Base-by-base conservation (phyloP, 2,113 vertebrate species). In the Astatoreochromis straeleni region DNA sequence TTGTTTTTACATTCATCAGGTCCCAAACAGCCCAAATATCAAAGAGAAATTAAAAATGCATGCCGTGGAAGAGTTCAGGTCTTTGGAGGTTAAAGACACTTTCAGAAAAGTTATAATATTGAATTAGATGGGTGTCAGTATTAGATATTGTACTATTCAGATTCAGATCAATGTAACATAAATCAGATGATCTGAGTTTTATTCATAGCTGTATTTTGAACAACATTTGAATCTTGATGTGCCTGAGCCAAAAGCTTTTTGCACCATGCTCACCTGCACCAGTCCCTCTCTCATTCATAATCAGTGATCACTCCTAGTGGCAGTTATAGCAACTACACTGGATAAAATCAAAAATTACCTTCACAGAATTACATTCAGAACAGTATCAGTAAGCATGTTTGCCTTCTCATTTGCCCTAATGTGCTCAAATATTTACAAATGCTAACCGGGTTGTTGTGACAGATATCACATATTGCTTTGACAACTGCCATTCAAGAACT, bases 1-100 rank as follows among this genome's bases (percentile, higher is more conserved):
- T 13, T 55, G 54, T 26, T 26, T 55, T 55, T 55, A 26, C 11
- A 55, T 26, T 55, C 2, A 55, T 55, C 11, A 13, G 54, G 54
- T 55, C 1, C 0, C 21, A 55, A 55, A 0, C 54, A 55, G 21
- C 21, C 53, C 2, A 55, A 55, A 55, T 55, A 55, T 26, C 11
- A 13, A 7, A 55, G 54, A 26, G 6, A 55, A 55, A 55, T 55
- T 13, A 55, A 55, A 55, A 55, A 26, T 3, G 11, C 54, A 13
- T 55, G 21, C 6, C 0, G 0, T 55, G 21, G 21, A 26, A 55
- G 54, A 55, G 54, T 13, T 55, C 54, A 26, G 54, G 54, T 55
- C 54, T 55, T 55, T 13, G 21, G 54, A 55, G 4, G 53, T 55
- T 55, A 58, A 58, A 58, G 55, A 58, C 14, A 17, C 26, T 58